phyloP scores from a whole-genome alignment of 2,113 vertebrate species.

The Abramis brama region DNA sequence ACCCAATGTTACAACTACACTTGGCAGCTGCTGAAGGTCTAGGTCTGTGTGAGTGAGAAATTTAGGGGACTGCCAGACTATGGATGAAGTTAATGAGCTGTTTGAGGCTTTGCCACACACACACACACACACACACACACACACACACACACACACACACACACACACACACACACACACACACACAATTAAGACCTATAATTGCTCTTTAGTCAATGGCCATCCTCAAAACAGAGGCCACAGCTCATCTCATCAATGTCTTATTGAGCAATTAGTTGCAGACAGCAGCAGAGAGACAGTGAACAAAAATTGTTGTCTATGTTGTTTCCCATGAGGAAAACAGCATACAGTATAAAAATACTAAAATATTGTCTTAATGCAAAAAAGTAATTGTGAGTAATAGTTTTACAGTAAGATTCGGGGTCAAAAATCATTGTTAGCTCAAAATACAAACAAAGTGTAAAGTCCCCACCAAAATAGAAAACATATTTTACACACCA shows the following conservation, averaged over 20 bases:
- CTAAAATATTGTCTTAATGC: neutral
- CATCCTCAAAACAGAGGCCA: slow-evolving; percentile 42
- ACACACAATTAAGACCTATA: slow-evolving; percentile 4
- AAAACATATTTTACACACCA: slow-evolving; percentile 79
- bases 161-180: slow-evolving; percentile 1
- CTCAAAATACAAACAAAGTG: neutral
- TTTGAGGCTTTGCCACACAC: neutral
- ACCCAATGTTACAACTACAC: slow-evolving; percentile 1
- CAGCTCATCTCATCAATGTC: slow-evolving; percentile 21
- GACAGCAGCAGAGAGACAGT: neutral
- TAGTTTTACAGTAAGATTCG: too few relatives aligned
- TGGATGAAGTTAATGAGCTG: neutral
- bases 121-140: slow-evolving; percentile 1
- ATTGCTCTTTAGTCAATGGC: slow-evolving; percentile 26
- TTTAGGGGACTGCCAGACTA: slow-evolving; percentile 13
- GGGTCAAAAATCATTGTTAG: neutral
- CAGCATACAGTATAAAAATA: neutral
- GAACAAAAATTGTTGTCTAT: neutral
- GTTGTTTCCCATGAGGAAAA: neutral
- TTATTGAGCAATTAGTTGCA: slow-evolving; percentile 6
- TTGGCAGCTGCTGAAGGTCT: slow-evolving; percentile 20
- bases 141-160: neutral
- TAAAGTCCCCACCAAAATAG: neutral
- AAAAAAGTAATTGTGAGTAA: too few relatives aligned
- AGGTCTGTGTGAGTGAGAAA: slow-evolving; percentile 33